Evolutionary conservation across 1,140 invertebrate species (phyloP).

Genomic region (Spodoptera litura): DNA sequence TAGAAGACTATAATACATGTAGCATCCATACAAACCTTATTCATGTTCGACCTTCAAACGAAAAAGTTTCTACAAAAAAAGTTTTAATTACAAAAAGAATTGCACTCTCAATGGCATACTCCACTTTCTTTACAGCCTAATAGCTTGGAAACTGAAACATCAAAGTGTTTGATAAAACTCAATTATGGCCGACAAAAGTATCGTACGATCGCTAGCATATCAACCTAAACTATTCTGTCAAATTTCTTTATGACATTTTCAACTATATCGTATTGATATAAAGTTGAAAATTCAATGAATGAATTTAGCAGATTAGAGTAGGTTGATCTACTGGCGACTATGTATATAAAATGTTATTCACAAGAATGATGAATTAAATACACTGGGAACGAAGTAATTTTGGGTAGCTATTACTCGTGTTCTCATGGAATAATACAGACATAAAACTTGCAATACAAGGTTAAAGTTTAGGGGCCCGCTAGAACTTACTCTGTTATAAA

Average conservation of each 20-base stretch:
- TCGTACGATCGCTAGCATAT: neutral
- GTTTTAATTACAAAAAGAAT: neutral
- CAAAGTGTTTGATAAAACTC: slow-evolving; percentile 16
- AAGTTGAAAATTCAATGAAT: too few relatives aligned
- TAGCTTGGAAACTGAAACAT: slow-evolving; percentile 24
- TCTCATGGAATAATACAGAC: slow-evolving; percentile 46
- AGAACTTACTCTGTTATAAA: neutral
- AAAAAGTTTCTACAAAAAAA: neutral
- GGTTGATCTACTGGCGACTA: too few relatives aligned
- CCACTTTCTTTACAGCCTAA: slow-evolving; percentile 26
- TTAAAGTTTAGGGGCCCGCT: slow-evolving; percentile 5
- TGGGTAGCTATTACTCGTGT: neutral
- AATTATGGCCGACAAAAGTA: slow-evolving; percentile 28
- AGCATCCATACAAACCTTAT: too few relatives aligned
- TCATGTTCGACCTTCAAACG: too few relatives aligned
- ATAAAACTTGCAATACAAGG: slow-evolving; percentile 44
- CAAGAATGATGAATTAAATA: slow-evolving; percentile 23
- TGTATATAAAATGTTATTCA: slow-evolving; percentile 21
- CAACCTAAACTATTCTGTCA: too few relatives aligned
- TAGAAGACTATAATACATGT: too few relatives aligned
- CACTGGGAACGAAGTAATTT: slow-evolving; percentile 36
- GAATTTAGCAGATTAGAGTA: too few relatives aligned
- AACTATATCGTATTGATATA: too few relatives aligned
- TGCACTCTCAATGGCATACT: slow-evolving; percentile 29
- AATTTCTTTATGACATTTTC: too few relatives aligned